Evolutionary conservation across 2,113 vertebrate species (phyloP).

Genomic region (Sturnira hondurensis): DNA sequence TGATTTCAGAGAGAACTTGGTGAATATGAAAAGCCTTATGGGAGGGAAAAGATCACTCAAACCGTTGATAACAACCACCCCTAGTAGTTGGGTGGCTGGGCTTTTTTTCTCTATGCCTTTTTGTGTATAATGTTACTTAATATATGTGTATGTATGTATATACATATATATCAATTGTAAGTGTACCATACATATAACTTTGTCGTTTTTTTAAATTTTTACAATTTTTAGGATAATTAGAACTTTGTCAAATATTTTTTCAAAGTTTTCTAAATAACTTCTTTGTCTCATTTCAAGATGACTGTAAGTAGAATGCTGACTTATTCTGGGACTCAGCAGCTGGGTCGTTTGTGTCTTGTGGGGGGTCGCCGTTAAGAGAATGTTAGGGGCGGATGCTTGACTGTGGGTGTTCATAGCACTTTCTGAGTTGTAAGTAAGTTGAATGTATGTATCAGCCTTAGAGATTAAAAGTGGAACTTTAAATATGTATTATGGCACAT

Average conservation of each 20-base stretch:
- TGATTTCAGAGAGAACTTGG: background rate
- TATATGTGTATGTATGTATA: background rate
- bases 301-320: background rate
- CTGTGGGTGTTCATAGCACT: background rate
- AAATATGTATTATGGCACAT: background rate
- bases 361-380: background rate
- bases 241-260: background rate
- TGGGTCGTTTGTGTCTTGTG: background rate
- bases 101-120: background rate
- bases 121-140: background rate
- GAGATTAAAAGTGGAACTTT: background rate
- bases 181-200: background rate
- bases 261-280: background rate
- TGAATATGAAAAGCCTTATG: background rate
- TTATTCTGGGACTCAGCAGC: background rate
- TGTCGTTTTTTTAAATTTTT: background rate
- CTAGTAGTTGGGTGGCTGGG: background rate
- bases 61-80: background rate
- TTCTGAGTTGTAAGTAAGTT: background rate
- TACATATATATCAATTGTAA: background rate
- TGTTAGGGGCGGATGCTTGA: background rate
- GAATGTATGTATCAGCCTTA: background rate
- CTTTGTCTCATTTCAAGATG: background rate
- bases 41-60: background rate
- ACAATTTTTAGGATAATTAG: background rate